These are phyloP conservation scores for Kuschelorhynchus macadamiae DNA, from an alignment of 2,888 invertebrate genomes.

Conservation along the genomic window DNA sequence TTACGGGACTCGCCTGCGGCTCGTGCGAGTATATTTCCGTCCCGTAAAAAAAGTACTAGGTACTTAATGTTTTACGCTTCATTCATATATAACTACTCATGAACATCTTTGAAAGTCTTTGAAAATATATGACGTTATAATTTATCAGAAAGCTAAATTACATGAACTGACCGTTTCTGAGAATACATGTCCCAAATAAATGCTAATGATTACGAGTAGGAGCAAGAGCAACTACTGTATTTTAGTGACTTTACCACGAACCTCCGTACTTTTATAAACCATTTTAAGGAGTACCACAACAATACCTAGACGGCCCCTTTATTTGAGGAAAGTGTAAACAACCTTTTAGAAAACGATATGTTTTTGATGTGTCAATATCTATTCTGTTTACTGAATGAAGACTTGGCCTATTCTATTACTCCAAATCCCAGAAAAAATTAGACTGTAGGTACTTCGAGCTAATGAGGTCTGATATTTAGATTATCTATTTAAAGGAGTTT, in stretches of 20 bases:
- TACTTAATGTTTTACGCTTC: too few relatives aligned
- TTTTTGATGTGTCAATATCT: slow-evolving; percentile 47
- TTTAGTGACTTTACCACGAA: background rate
- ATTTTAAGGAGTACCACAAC: slow-evolving; percentile 15
- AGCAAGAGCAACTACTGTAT: background rate
- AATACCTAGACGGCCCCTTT: slow-evolving; percentile 17
- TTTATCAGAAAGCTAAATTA: background rate
- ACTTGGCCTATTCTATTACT: slow-evolving; percentile 24
- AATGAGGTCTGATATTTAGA: slow-evolving; percentile 5
- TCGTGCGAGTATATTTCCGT: too few relatives aligned
- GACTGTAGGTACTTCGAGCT: background rate
- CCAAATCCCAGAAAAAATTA: slow-evolving; percentile 10
- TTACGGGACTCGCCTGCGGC: too few relatives aligned
- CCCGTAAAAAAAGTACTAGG: too few relatives aligned
- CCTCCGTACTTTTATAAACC: background rate
- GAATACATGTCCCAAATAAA: too few relatives aligned
- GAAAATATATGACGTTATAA: too few relatives aligned
- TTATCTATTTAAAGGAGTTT: too few relatives aligned
- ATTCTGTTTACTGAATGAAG: slow-evolving; percentile 32
- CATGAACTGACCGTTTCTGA: too few relatives aligned
- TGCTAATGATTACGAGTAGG: background rate
- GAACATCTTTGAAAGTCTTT: too few relatives aligned
- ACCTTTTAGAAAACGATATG: slow-evolving; percentile 46
- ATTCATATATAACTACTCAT: too few relatives aligned
- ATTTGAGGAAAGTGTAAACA: slow-evolving; percentile 37